Evolutionary conservation across 2,888 invertebrate species (phyloP), one percentile per base, ranked within the genome.

Genomic region (Lithophane socia): DNA sequence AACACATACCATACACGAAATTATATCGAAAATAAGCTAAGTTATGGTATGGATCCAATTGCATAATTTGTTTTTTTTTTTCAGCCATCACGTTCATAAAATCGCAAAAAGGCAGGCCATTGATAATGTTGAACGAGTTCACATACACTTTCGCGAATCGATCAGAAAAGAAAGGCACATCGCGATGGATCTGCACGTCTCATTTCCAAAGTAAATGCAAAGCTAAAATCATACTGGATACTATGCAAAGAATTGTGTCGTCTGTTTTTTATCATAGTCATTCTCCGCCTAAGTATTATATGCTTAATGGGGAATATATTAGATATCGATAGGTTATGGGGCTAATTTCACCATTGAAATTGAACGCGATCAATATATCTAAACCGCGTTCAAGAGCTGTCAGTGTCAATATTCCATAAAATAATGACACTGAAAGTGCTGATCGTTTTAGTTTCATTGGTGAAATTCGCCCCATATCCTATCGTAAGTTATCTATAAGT

Each of bases 121-220:
- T 83, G 24, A 18, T 85, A 44, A 29, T 83, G 47, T 10, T 82
- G 13, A 65, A 86, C 8, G 44, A 73, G 5, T 83, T 42, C 54
- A 83, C 83, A 7, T 83, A 82, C 49, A 76, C 42, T 13, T 82
- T 77, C 21, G 63, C 58, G 4, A 60, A n/a, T 18, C 18, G 21
- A 10, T 68, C 77, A 1, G 54, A 64, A 29, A 75, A 21, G 2
- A 67, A 21, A 49, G 70, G 77, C 1, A 86, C 77, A 0, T 60
- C 37, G 8, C 52, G 84, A 21, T 84, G 83, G 83, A 24, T 56
- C 5, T 84, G 83, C n/a, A 74, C 86, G 0, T 83, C 84, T 2
- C 74, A 78, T 8, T 74, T n/a, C 21, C 52, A n/a, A 0, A 60
- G 24, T 24, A 68, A 65, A 21, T 84, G 83, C 61, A 78, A 61